Evolutionary conservation across 2,888 invertebrate species (phyloP), one percentile per base, ranked within the genome.

Genomic region (Alloplasta piceator): DNA sequence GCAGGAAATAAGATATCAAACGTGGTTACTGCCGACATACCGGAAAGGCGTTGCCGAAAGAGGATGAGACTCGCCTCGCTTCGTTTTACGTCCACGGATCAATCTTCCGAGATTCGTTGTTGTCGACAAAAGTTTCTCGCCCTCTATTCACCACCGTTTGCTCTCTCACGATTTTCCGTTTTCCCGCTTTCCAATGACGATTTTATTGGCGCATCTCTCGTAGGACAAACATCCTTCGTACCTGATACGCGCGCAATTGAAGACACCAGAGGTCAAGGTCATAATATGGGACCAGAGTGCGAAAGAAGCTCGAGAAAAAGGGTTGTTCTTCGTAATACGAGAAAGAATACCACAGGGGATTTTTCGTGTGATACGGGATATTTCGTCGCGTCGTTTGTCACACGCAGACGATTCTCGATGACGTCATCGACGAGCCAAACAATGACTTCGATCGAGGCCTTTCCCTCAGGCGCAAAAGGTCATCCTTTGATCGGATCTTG

Each of bases 391-490:
- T n/a, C 46, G 0, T 12, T 10, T 52, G 38, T 10, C 43, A 48
- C 48, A 38, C 36, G 26, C 48, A 68, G 26, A 36, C 67, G 56
- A 56, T 56, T 43, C 36, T 14, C 60, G 61, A 68, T 58, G 46
- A 74, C 64, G 63, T 26, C 50, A 52, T 63, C 46, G 63, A 6
- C 38, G 4, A 73, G 39, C 52, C 39, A 39, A n/a, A n/a, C 41
- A 12, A 52, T 68, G 78, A 82, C 80, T 85, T 89, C 87, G 87
- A 89, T 89, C 88, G 89, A 87, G 84, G 86, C 80, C 79, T 56
- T 67, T 60, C 61, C 71, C 67, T 61, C 48, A 12, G 78, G 82
- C 85, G 83, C n/a, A n/a, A n/a, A 84, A 83, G 75, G 74, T 77
- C 14, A 50, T 84, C 82, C 87, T 89, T 88, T 88, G 87, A 88